Conservation (phyloP, 2,113 vertebrate genomes). For the Panthera tigris region DNA sequence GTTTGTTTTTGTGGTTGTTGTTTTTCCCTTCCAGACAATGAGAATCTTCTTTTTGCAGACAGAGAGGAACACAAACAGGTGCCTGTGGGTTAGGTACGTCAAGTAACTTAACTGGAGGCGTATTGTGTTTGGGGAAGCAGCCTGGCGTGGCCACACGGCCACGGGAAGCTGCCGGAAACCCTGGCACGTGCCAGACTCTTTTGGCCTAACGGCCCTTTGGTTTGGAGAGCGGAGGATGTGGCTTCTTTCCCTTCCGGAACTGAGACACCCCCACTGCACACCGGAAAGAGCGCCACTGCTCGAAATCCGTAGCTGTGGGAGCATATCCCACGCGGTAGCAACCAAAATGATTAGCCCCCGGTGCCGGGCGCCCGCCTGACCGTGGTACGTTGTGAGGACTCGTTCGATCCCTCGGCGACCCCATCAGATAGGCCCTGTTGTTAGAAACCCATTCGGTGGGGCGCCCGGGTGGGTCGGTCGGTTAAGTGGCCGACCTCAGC, state of each 20-base stretch:
- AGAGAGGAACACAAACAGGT: not conserved
- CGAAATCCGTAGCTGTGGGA: too few species aligned
- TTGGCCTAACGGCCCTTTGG: not conserved
- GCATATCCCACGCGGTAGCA: not conserved
- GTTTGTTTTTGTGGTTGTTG: too few species aligned
- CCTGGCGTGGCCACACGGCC: conserved; percentile 4
- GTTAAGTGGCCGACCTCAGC: too few species aligned
- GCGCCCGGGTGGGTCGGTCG: too few species aligned
- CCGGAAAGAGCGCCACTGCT: not conserved
- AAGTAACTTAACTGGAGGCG: conserved; percentile 14
- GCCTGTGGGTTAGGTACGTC: conserved; percentile 36
- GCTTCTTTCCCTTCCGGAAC: not conserved
- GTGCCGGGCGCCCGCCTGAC: not conserved
- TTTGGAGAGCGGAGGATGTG: not conserved
- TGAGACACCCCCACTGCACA: not conserved
- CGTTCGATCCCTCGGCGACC: not conserved
- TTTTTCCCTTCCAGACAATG: not conserved
- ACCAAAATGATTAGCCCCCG: not conserved
- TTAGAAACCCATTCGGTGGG: not conserved
- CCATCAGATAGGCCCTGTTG: not conserved
- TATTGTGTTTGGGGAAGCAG: not conserved
- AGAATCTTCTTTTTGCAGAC: not conserved
- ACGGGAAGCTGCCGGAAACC: conserved; percentile 35
- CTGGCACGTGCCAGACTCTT: conserved; percentile 24
- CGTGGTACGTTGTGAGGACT: fast-evolving